A percentile compares a stretch with the other conserved stretches of the same genome.
These are phyloP conservation scores for Lithosia quadra DNA, from an alignment of 2,888 invertebrate species.

Conservation along the genomic window DNA sequence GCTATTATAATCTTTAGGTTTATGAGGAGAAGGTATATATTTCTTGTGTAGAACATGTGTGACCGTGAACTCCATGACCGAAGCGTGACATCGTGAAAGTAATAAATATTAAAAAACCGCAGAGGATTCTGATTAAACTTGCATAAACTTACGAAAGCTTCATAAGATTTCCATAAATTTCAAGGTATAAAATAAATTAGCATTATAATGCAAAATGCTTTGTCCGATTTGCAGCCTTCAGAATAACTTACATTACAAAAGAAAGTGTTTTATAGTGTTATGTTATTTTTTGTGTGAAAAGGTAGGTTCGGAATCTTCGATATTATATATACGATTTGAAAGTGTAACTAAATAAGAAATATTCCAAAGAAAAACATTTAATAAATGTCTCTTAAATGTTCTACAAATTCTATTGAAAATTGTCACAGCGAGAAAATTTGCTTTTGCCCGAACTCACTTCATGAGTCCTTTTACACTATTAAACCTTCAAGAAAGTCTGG, in stretches of 20 bases:
- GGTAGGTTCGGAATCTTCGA: not conserved
- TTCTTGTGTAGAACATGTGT: slow-evolving; percentile 15
- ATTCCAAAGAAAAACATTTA: no score
- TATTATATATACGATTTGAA: not conserved
- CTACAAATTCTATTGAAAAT: not conserved
- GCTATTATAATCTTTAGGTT: not conserved
- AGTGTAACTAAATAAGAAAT: not conserved
- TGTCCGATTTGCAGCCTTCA: not conserved
- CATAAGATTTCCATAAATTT: slow-evolving; percentile 15
- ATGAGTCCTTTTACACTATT: no score
- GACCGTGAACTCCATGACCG: slow-evolving; percentile 47
- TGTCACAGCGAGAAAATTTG: no score
- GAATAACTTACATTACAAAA: not conserved
- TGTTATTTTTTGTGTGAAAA: not conserved
- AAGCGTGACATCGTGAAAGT: slow-evolving; percentile 40
- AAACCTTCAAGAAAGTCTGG: no score
- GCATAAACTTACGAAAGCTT: slow-evolving; percentile 18
- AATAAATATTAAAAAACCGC: slow-evolving; percentile 25
- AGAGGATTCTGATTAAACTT: slow-evolving; percentile 38
- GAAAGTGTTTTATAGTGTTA: slow-evolving; percentile 1
- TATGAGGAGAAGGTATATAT: not conserved
- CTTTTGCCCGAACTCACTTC: no score
- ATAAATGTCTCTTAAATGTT: not conserved
- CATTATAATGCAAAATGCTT: not conserved
- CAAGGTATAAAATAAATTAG: slow-evolving; percentile 6